Evolutionary conservation across 2,888 invertebrate genomes (phyloP).

Genomic region (Selenia dentaria): DNA sequence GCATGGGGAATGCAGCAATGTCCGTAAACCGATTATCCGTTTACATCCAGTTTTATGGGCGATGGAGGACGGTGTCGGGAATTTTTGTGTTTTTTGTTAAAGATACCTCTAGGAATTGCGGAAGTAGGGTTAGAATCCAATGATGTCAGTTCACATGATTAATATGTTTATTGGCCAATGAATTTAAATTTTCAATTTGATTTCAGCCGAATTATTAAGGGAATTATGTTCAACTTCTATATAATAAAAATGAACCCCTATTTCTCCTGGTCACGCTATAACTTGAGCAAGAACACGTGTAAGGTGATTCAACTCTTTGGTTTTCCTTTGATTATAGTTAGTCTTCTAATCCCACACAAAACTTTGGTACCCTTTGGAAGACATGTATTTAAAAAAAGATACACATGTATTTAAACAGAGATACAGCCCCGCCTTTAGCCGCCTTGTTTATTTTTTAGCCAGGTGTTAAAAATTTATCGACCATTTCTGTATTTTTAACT

Average conservation of each 20-base stretch:
- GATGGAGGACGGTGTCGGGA: constrained; percentile 10
- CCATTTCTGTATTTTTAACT: constrained; percentile 42
- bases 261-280: no score
- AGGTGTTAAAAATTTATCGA: constrained; percentile 50
- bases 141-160: no score
- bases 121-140: constrained; percentile 11
- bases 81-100: constrained; percentile 21
- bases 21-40: constrained; percentile 32
- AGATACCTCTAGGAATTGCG: constrained; percentile 27
- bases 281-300: no score
- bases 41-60: constrained; percentile 29
- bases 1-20: constrained; percentile 15
- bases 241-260: no score
- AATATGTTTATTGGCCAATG: no score
- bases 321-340: no score
- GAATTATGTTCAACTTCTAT: no score
- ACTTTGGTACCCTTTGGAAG: constrained; percentile 4
- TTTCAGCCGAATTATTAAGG: no score
- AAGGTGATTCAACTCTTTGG: no score
- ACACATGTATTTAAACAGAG: constrained; percentile 24
- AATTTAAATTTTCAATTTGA: no score
- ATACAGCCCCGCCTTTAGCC: constrained; percentile 4
- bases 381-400: constrained; percentile 15
- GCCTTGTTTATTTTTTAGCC: constrained; percentile 35
- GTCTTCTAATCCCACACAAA: background rate